Evolutionary conservation across 2,797 vertebrate genomes (phyloP).

Genomic region (Scyliorhinus canicula): DNA sequence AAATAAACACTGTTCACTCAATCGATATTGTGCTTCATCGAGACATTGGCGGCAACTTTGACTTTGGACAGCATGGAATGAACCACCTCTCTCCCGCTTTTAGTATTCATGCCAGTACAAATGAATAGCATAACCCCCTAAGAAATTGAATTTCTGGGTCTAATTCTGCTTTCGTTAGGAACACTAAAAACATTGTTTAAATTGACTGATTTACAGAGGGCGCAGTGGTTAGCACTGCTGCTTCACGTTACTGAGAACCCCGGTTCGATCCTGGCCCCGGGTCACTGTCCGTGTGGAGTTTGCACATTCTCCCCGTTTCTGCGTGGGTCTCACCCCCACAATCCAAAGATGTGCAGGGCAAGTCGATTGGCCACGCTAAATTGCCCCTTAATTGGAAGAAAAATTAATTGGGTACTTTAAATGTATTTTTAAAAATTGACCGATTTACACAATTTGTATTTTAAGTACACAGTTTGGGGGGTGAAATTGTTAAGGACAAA

Average conservation of each 20-base stretch:
- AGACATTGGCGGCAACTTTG: background rate
- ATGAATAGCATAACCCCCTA: background rate
- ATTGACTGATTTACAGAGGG: background rate
- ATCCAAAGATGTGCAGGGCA: too few species aligned
- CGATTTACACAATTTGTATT: background rate
- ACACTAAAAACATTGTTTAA: background rate
- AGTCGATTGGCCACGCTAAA: too few species aligned
- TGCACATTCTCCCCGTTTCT: too few species aligned
- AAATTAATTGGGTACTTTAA: too few species aligned
- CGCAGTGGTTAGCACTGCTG: too few species aligned
- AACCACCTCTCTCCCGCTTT: background rate
- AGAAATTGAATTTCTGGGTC: background rate
- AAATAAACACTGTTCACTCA: background rate
- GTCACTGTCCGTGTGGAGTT: too few species aligned
- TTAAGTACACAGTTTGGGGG: background rate
- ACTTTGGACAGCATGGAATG: background rate
- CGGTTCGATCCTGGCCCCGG: too few species aligned
- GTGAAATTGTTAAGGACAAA: background rate
- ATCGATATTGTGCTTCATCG: background rate
- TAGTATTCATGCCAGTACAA: background rate
- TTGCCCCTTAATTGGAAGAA: too few species aligned
- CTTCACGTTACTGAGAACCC: too few species aligned
- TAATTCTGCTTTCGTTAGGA: background rate
- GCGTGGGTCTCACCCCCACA: too few species aligned
- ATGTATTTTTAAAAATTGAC: too few species aligned